Percentiles rank a stretch among this genome's conserved stretches.
phyloP scores from a whole-genome alignment of 1,140 invertebrate species.

The Drosophila kanapiae region DNA sequence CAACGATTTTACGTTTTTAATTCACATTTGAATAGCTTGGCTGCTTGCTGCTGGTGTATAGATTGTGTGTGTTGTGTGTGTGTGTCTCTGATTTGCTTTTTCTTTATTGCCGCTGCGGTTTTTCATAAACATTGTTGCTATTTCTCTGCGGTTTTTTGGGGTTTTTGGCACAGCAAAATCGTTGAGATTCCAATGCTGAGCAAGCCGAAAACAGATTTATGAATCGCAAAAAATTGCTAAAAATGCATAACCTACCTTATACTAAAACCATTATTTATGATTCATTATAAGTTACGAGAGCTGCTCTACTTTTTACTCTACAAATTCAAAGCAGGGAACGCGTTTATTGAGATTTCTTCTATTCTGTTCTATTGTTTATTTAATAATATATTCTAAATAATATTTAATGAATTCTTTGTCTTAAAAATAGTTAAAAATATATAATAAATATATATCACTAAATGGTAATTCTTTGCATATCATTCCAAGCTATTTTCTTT shows the following conservation, averaged over 20 bases:
- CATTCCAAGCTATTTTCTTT: no score
- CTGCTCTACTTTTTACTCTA: not conserved
- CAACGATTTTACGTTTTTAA: conserved; percentile 47
- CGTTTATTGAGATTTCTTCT: not conserved
- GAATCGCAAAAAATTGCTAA: conserved; percentile 47
- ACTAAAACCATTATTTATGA: not conserved
- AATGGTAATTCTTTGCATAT: not conserved
- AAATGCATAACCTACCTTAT: conserved; percentile 23
- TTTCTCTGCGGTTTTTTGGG: conserved; percentile 42
- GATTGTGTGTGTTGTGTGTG: not conserved
- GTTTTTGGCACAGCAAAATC: conserved; percentile 53
- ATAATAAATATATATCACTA: no score
- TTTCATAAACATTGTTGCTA: conserved; percentile 44
- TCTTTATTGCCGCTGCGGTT: conserved; percentile 42
- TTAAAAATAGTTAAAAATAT: not conserved
- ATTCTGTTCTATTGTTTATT: not conserved
- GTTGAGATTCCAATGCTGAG: conserved; percentile 49
- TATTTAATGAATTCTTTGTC: not conserved
- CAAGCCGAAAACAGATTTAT: conserved; percentile 45
- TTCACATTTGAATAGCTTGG: conserved; percentile 46
- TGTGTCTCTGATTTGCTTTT: conserved; percentile 31
- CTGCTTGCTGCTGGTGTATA: not conserved
- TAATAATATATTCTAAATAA: not conserved
- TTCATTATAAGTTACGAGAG: not conserved
- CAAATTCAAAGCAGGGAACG: not conserved